These are phyloP conservation scores for Nyctibius bracteatus DNA, from an alignment of 2,113 vertebrate genomes.

Conservation along the genomic window DNA sequence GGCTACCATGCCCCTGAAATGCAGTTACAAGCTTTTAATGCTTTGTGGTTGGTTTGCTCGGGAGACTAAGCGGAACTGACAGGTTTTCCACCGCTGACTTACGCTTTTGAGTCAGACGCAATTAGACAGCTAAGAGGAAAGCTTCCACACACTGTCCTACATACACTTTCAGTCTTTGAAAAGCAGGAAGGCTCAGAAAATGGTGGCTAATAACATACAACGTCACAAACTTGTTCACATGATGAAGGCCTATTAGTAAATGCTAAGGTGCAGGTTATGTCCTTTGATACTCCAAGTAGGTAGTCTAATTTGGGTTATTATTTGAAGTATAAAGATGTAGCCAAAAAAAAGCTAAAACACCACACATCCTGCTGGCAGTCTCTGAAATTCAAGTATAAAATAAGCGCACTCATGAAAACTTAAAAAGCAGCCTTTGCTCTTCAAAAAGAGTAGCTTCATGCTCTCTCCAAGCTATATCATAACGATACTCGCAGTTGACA, in stretches of 20 bases:
- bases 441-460: not conserved
- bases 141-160: slow-evolving; percentile 21
- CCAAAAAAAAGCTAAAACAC: slow-evolving; percentile 13
- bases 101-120: slow-evolving; percentile 18
- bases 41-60: not conserved
- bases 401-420: not conserved
- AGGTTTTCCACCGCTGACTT: not conserved
- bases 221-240: not conserved
- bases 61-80: not conserved
- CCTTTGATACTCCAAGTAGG: not conserved
- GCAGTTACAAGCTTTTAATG: not conserved
- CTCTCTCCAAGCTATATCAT: not conserved
- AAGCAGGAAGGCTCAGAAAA: not conserved
- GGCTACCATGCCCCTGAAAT: not conserved
- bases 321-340: not conserved
- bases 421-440: not conserved
- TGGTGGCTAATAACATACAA: not conserved
- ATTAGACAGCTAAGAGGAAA: slow-evolving; percentile 9
- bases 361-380: not conserved
- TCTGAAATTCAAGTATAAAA: not conserved
- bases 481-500: not conserved
- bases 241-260: not conserved
- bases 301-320: not conserved
- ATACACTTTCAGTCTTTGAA: not conserved
- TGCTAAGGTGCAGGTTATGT: not conserved